Evolutionary conservation across 1,140 invertebrate species (phyloP), one percentile per base, ranked within the genome.

Genomic region (Bombus vancouverensis): DNA sequence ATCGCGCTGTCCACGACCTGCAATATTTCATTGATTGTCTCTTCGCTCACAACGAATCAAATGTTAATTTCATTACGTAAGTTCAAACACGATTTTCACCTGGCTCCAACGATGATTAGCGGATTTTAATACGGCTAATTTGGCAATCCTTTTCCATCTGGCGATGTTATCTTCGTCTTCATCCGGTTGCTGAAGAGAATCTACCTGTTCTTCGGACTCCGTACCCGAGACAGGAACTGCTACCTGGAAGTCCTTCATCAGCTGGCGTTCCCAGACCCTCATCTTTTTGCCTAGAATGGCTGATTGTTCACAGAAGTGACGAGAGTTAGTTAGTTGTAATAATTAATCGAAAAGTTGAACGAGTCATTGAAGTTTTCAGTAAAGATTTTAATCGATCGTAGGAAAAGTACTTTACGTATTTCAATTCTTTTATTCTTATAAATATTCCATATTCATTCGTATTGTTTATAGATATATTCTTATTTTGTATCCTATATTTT

Each of bases 201-300:
- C 87, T 65, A 91, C 92, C 12, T 94, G 88, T 44, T 92, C 93
- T 42, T 96, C 96, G 83, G 96, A 96, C 2, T 96, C 95, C 5
- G 95, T 92, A 12, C 85, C 71, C 59, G 96, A 95, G 15, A 97
- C 96, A 0, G 97, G 97, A 28, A 88, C 88, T 1, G 97, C 96
- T 44, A 98, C 97, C 91, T 98, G 97, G 95, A 98, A 98, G 92
- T 98, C 97, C 93, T 98, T 98, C 97, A 98, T 98, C 53, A 98
- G 94, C 1, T 97, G 95, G 47, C 98, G 95, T 91, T 98, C 98
- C 97, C 98, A 98, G 0, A 98, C 95, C 91, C 97, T 97, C 95
- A 97, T 97, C 82, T 97, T 97, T 90, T 97, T 97, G 0, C 97
- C 97, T 28, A 97, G 94, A 22, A 96, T 95, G 74, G 96, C 97